Conservation (phyloP, 1,140 invertebrate species). For the Anastrepha obliqua region DNA sequence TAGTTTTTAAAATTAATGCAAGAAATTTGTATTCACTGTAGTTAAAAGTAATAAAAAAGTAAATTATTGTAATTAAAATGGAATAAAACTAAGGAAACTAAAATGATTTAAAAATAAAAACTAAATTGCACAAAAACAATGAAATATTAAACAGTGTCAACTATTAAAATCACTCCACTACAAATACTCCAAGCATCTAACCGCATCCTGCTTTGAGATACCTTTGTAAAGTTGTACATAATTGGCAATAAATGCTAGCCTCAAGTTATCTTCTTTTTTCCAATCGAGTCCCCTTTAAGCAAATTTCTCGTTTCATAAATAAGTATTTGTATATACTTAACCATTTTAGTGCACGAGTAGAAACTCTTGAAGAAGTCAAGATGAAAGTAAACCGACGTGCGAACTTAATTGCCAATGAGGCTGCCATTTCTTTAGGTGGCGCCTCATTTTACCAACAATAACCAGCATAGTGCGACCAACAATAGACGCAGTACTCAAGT, state of each 20-base stretch:
- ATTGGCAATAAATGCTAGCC: background rate
- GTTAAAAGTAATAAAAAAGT: too few species aligned
- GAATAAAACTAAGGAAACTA: too few species aligned
- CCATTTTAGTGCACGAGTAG: background rate
- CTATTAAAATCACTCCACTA: too few species aligned
- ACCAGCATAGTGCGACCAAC: background rate
- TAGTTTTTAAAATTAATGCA: too few species aligned
- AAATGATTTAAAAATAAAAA: too few species aligned
- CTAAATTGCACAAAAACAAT: too few species aligned
- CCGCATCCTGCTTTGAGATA: background rate
- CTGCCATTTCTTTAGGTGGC: background rate
- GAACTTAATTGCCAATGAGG: conserved; percentile 20
- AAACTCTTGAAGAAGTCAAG: background rate
- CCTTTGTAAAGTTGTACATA: background rate
- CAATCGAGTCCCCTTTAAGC: background rate
- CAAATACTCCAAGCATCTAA: too few species aligned
- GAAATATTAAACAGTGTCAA: too few species aligned
- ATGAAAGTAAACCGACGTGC: background rate
- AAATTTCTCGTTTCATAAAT: background rate
- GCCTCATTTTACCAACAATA: background rate
- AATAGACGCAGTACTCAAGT: conserved; percentile 4
- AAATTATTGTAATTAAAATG: too few species aligned
- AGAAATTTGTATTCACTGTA: too few species aligned
- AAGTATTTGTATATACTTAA: background rate
- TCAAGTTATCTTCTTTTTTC: background rate